These are phyloP conservation scores for Megaceryle alcyon DNA, from an alignment of 2,797 vertebrate species.

Conservation along the genomic window DNA sequence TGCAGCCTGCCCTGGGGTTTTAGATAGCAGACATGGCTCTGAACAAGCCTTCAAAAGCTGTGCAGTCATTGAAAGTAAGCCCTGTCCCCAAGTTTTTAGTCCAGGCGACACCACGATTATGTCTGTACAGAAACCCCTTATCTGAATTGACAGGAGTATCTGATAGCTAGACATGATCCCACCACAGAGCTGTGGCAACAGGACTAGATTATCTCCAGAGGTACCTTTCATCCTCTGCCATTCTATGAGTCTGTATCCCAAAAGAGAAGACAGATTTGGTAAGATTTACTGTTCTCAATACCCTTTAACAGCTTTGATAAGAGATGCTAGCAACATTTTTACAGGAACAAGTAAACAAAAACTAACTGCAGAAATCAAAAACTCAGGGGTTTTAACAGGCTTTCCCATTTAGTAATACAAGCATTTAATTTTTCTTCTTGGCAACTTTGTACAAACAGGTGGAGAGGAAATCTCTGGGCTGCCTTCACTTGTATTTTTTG, in stretches of 20 bases:
- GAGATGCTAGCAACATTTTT: background rate
- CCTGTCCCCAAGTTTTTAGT: background rate
- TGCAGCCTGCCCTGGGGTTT: background rate
- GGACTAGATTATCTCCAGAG: background rate
- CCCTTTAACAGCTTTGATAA: background rate
- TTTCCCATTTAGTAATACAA: slow-evolving; percentile 1
- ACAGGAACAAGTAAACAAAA: background rate
- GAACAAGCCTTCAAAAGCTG: background rate
- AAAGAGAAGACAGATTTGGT: background rate
- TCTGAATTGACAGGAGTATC: background rate
- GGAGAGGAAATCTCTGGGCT: slow-evolving; percentile 40
- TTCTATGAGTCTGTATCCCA: background rate
- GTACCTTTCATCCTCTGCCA: background rate
- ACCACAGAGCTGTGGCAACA: background rate
- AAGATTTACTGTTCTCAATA: background rate
- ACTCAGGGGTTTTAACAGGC: background rate
- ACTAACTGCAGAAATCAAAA: background rate
- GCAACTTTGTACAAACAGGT: slow-evolving; percentile 45
- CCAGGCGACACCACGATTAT: fast-evolving
- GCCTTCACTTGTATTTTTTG: slow-evolving; percentile 34
- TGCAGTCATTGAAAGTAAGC: background rate
- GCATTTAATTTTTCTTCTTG: slow-evolving; percentile 32
- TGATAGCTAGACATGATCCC: background rate
- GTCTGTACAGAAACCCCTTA: background rate
- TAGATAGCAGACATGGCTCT: background rate